Percentiles rank a stretch among this genome's conserved stretches.
Conservation (phyloP, 2,113 vertebrate genomes). For the Daphoenositta chrysoptera region DNA sequence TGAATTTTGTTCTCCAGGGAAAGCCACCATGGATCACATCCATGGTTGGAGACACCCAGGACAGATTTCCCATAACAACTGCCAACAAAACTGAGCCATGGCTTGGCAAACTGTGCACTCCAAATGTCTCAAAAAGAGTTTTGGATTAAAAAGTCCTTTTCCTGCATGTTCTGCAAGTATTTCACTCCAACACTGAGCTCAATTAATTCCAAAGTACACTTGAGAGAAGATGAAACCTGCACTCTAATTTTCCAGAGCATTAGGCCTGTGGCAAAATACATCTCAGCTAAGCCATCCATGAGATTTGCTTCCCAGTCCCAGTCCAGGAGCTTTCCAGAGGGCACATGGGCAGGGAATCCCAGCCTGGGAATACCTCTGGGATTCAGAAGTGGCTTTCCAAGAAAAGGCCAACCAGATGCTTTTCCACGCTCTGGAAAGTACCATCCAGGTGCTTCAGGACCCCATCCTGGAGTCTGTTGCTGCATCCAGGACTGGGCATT, state of each 20-base stretch:
- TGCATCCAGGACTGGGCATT: not conserved
- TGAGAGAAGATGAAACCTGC: not conserved
- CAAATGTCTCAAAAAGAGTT: not conserved
- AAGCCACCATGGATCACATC: not conserved
- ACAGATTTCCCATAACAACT: not conserved
- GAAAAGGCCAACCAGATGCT: not conserved
- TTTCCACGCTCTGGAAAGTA: not conserved
- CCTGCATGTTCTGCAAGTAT: not conserved
- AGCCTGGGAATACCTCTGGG: not conserved
- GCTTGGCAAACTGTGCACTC: not conserved
- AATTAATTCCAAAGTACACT: not conserved
- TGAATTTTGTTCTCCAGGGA: not conserved
- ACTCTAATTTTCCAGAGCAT: not conserved
- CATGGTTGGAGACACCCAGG: not conserved
- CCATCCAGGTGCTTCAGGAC: not conserved
- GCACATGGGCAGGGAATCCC: not conserved
- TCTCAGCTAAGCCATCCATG: not conserved
- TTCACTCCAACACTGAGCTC: not conserved
- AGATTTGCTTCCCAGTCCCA: not conserved
- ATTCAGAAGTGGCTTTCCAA: not conserved
- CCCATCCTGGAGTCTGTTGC: not conserved
- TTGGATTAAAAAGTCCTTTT: not conserved
- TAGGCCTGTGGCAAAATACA: not conserved
- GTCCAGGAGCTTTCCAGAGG: not conserved
- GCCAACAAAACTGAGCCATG: not conserved